Base-by-base conservation (phyloP, 2,888 invertebrate species). In the Timandra comae region DNA sequence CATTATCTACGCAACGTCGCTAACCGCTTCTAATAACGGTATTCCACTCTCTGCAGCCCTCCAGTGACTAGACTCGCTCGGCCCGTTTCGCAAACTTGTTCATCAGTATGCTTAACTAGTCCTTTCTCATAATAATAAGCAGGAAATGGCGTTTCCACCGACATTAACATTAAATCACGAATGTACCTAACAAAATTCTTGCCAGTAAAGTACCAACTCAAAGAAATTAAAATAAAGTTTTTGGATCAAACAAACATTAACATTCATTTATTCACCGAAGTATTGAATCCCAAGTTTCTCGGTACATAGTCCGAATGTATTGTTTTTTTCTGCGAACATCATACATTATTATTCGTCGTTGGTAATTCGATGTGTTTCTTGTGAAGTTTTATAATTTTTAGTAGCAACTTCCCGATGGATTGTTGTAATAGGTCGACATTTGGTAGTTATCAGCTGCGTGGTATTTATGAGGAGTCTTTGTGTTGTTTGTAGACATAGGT, bases 1-100 rank as follows among this genome's bases (percentile, higher is more conserved):
- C 56, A 70, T 72, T 76, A 75, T 72, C 70, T 65, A 67, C 67
- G 70, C 71, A 63, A 63, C 66, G 58, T 57, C 59, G 62, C 68
- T 60, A 69, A 61, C 71, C 65, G 66, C 66, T 63, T 58, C 58
- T 49, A 60, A 43, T 80, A 81, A 80, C 81, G 80, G 80, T 79
- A 76, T 56, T 63, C 52, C 35, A 43, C 55, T 58, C 62, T 63
- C 59, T 54, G 60, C 55, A 70, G 58, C 63, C 68, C 65, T 65
- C 64, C 52, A 55, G 49, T 55, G 45, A 50, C 66, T 66, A 67
- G 63, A 63, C 63, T 56, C 49, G 66, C 62, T 57, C 48, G 56
- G 65, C 66, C 61, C 58, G 73, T 67, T 74, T 66, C 50, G 63
- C 63, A 61, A 75, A 73, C 73, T 65, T 53, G 74, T 71, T 73